Conservation (phyloP, 2,113 vertebrate genomes). For the Mormyrus lacerda region DNA sequence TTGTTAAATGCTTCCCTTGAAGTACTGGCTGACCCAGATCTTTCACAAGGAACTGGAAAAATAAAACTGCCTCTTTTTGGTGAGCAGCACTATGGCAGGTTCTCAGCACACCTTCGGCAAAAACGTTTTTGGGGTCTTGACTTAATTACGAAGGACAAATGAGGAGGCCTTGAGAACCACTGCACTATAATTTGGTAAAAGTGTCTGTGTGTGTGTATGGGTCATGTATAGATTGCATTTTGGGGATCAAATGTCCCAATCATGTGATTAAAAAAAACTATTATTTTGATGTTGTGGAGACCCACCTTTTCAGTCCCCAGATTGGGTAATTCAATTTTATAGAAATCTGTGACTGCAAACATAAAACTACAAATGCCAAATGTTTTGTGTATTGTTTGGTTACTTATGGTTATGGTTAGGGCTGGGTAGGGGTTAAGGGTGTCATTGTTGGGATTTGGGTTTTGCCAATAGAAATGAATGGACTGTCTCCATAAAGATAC, state of each 20-base stretch:
- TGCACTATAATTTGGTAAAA: not conserved
- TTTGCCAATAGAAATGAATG: not conserved
- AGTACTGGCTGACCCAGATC: slow-evolving; percentile 4
- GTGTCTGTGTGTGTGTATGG: not conserved
- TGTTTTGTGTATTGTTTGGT: not conserved
- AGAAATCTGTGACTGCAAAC: not conserved
- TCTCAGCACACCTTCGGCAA: not conserved
- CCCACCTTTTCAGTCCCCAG: not conserved
- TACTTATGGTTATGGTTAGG: not conserved
- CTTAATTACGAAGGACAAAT: not conserved
- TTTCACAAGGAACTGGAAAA: not conserved
- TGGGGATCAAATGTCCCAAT: not conserved
- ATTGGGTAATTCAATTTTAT: not conserved
- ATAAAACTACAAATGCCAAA: not conserved
- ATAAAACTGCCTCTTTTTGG: not conserved
- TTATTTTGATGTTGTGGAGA: not conserved
- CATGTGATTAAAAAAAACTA: not conserved
- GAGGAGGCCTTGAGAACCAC: not conserved
- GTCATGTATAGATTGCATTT: not conserved
- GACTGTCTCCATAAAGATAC: not conserved
- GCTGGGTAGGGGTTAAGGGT: not conserved
- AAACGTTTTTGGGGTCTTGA: not conserved
- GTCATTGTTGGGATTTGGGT: not conserved
- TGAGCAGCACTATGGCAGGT: not conserved
- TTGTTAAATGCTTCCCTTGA: not conserved